Percentiles rank a stretch among this genome's conserved stretches.
Conservation (phyloP, 2,888 invertebrate genomes). For the Tillus elongatus region DNA sequence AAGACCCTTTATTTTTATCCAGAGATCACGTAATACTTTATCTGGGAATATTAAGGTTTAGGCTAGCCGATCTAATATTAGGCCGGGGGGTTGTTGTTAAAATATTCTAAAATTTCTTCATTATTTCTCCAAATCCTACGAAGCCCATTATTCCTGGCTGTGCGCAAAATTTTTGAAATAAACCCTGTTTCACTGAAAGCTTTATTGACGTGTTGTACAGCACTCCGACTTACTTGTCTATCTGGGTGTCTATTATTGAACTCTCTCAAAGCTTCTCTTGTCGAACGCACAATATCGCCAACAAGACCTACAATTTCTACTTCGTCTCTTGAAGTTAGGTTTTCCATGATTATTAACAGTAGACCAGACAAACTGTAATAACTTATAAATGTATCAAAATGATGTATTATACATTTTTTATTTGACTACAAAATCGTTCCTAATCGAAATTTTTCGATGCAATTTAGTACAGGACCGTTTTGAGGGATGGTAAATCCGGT, state of each 20-base stretch:
- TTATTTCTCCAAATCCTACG: conserved; percentile 1
- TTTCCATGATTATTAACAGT: not conserved
- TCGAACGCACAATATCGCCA: conserved; percentile 12
- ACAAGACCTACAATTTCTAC: conserved; percentile 11
- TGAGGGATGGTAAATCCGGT: too few relatives aligned
- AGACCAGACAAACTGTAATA: not conserved
- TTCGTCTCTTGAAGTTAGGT: conserved; percentile 9
- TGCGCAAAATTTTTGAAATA: not conserved
- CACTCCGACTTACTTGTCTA: not conserved
- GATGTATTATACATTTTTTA: too few relatives aligned
- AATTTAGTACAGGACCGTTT: too few relatives aligned
- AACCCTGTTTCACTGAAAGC: conserved; percentile 3
- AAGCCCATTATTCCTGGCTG: not conserved
- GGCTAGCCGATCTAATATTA: conserved; percentile 1
- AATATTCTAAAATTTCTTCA: not conserved
- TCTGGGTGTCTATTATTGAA: conserved; percentile 8
- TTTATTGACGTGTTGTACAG: conserved; percentile 1
- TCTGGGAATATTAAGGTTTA: conserved; percentile 1
- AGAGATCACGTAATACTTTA: not conserved
- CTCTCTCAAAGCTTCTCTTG: conserved; percentile 9
- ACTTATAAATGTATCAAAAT: too few relatives aligned
- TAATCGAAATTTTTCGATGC: too few relatives aligned
- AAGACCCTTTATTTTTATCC: not conserved
- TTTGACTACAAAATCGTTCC: too few relatives aligned
- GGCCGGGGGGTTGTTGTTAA: conserved; percentile 1